Base-by-base conservation (phyloP, 2,888 invertebrate species). In the Eretmocerus hayati region DNA sequence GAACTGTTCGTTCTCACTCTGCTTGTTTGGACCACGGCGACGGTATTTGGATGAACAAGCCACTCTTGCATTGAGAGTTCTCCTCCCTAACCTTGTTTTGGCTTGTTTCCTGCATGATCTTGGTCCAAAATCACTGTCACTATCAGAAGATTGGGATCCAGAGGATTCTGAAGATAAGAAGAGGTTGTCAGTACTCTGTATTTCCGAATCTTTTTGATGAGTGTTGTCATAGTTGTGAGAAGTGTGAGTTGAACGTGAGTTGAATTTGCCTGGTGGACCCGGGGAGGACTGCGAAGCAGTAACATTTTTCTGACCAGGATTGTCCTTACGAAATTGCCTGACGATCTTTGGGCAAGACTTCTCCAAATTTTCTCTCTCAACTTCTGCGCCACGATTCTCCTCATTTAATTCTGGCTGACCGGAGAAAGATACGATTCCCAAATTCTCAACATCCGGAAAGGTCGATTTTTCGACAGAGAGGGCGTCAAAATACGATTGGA, bases 121-220 rank as follows among this genome's bases (percentile, higher is more conserved):
- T 16, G 68, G 66, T 11, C 70, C 69, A 54, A 69, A 69, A 47
- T 69, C 70, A 9, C 65, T 65, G 50, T 71, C 71, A 43, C 67
- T 64, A 40, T 69, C 70, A 0, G 70, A 69, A n/a, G 62, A 61
- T 41, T 68, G 66, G 3, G 65, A 66, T 26, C 64, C 71, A 0
- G 69, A 67, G 3, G 70, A 68, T 36, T 66, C 67, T 2, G 63
- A 58, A 2, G 67, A 62, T 6, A 64, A 59, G 2, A 63, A 59
- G 8, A 58, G 41, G 4, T 46, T 18, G 3, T 66, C 62, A 9
- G 60, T 60, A 4, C 62, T 59, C 2, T 59, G 58, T 31, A 61
- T 64, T 23, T 63, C 60, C 3, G 60, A 60, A 22, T 54, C 43
- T 47, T 50, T 58, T 15, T 57, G 41, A 23, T 53, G 39, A 50